These are phyloP conservation scores for Peromyscus polionotus DNA, from an alignment of 2,113 vertebrate species.

Conservation along the genomic window DNA sequence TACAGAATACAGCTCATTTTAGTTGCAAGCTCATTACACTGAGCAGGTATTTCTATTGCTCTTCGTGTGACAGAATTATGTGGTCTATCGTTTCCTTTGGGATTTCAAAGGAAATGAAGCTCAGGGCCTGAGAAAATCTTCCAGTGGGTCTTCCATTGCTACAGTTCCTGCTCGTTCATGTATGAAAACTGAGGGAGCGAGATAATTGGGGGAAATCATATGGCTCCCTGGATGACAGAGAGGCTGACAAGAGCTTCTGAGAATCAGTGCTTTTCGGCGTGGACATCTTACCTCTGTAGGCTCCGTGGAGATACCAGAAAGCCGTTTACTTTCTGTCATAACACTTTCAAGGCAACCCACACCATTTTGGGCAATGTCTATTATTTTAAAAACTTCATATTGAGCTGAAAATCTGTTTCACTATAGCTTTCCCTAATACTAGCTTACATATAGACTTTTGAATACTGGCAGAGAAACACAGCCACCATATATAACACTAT, in stretches of 20 bases:
- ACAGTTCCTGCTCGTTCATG: slow-evolving; percentile 47
- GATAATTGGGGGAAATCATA: slow-evolving; percentile 53
- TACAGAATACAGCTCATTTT: slow-evolving; percentile 55
- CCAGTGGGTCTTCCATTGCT: slow-evolving; percentile 40
- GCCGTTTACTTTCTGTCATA: slow-evolving; percentile 56
- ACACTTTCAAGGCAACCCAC: slow-evolving; percentile 22
- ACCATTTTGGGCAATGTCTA: slow-evolving; percentile 37
- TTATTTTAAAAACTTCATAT: slow-evolving; percentile 47
- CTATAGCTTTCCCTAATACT: slow-evolving; percentile 54
- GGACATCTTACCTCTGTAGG: slow-evolving; percentile 29
- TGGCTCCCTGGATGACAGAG: slow-evolving; percentile 39
- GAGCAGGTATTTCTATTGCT: slow-evolving; percentile 53
- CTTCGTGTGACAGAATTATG: slow-evolving; percentile 49
- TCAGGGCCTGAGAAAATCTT: slow-evolving; percentile 41
- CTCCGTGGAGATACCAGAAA: slow-evolving; percentile 44
- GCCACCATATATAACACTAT: neutral
- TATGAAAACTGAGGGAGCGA: slow-evolving; percentile 67
- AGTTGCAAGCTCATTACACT: slow-evolving; percentile 50
- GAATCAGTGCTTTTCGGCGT: slow-evolving; percentile 6
- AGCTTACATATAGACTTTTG: slow-evolving; percentile 63
- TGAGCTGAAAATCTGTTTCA: slow-evolving; percentile 57
- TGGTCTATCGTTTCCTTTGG: slow-evolving; percentile 57
- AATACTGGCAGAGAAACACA: slow-evolving; percentile 56
- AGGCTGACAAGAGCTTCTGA: slow-evolving; percentile 55
- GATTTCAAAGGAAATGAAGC: slow-evolving; percentile 63